Evolutionary conservation across 2,888 invertebrate species (phyloP), one percentile per base, ranked within the genome.

Genomic region (Ectemnius continuus): DNA sequence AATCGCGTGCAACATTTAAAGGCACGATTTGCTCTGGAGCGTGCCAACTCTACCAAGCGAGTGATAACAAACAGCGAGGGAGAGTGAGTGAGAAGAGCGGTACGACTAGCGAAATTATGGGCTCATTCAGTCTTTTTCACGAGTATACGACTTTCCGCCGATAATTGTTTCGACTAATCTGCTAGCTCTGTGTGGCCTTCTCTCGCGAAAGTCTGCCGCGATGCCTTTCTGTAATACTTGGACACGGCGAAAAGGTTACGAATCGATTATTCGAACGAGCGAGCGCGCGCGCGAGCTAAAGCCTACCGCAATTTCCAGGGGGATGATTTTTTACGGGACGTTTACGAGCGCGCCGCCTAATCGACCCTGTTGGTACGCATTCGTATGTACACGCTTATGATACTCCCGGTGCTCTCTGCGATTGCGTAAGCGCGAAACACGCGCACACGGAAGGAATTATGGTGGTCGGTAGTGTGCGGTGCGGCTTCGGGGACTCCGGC

Each of bases 31-130:
- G 73, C 67, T 67, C 64, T 8, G 11, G 36, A 36, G 36, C 36
- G 36, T 36, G 36, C 36, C 36, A 6, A 36, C 63, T 60, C 58
- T 59, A 36, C 16, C 52, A 2, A 52, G 52, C 52, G 6, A n/a
- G n/a, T 36, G 52, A 52, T 52, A 52, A 52, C 16, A 52, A 6
- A 36, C 6, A 11, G 11, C 1, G 11, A 36, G 36, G 6, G 36
- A 36, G 36, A 36, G 36, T 64, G 36, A 36, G 36, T 61, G 57
- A 45, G 64, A 67, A 23, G 26, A 36, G 28, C 16, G 26, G 16
- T 18, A n/a, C 18, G 68, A 70, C 79, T 70, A 67, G 67, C 56
- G 62, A 77, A 81, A 77, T 80, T 75, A 80, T 48, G 80, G 70
- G 69, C 63, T 66, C 61, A 61, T 74, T 76, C 61, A 70, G 16